Conservation (phyloP, 1,140 invertebrate species). For the Cydia amplana region DNA sequence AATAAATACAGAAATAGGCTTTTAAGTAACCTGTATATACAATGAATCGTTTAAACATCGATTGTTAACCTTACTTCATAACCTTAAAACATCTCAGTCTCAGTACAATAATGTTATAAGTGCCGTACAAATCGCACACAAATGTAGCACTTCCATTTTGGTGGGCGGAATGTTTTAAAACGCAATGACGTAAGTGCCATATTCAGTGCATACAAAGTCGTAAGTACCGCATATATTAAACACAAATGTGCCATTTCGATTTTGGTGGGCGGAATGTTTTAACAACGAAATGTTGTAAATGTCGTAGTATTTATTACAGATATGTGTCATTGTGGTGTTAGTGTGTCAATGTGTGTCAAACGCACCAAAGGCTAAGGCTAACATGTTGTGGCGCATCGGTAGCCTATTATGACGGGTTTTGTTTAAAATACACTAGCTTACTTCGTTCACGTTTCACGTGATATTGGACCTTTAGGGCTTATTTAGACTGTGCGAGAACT, state of each 20-base stretch:
- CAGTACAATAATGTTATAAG: not conserved
- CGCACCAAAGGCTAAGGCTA: slow-evolving; percentile 1
- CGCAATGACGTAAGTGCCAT: not conserved
- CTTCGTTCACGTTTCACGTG: not conserved
- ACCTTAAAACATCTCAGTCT: not conserved
- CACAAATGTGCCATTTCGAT: not conserved
- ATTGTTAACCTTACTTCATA: slow-evolving; percentile 9
- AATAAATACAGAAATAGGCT: slow-evolving; percentile 7
- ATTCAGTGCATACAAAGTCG: not conserved
- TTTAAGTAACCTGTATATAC: not conserved
- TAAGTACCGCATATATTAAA: not conserved
- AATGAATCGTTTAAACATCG: slow-evolving; percentile 14
- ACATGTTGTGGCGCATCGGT: slow-evolving; percentile 3
- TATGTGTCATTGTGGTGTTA: not conserved
- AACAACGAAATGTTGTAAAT: not conserved
- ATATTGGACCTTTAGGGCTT: too few relatives aligned
- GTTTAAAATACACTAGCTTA: not conserved
- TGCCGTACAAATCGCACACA: not conserved
- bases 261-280: not conserved
- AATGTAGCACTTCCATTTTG: not conserved
- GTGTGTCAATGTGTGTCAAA: not conserved
- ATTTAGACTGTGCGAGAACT: too few relatives aligned
- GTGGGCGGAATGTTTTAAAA: not conserved
- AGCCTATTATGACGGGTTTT: not conserved
- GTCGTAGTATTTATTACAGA: not conserved